A percentile compares a stretch with the other conserved stretches of the same genome.
These are phyloP conservation scores for Gerris buenoi DNA, from an alignment of 1,140 invertebrate species.

Conservation along the genomic window DNA sequence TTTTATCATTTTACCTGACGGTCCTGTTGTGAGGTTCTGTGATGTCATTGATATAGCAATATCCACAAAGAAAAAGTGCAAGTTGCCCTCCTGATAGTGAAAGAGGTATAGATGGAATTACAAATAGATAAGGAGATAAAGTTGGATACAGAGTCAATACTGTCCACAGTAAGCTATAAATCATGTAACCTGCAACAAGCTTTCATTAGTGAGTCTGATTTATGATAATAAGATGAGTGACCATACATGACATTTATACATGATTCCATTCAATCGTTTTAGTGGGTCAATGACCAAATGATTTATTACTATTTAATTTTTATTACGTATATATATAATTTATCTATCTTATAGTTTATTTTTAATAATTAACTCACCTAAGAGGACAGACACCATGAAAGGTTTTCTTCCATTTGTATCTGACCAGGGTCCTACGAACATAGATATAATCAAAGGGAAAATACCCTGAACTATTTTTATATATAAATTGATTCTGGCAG, in stretches of 20 bases:
- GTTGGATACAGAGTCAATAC: neutral
- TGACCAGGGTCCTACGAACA: neutral
- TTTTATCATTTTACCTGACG: neutral
- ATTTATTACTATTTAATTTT: too few relatives aligned
- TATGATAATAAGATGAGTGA: neutral
- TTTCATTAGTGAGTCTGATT: neutral
- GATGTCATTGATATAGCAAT: neutral
- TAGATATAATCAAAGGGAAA: neutral
- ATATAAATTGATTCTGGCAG: neutral
- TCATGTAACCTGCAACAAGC: neutral
- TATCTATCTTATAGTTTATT: too few relatives aligned
- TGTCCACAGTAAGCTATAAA: neutral
- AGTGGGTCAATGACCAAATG: too few relatives aligned
- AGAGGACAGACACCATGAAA: neutral
- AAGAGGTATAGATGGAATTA: neutral
- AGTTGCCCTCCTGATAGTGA: neutral
- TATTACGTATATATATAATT: too few relatives aligned
- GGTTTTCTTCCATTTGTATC: neutral
- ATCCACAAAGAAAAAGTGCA: neutral
- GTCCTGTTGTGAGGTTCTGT: neutral
- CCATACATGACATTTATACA: neutral
- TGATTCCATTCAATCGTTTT: neutral
- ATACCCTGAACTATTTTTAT: neutral
- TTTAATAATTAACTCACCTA: neutral
- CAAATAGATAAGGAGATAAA: neutral